Base-by-base conservation (phyloP, 2,797 vertebrate genomes). In the Malurus splendens region DNA sequence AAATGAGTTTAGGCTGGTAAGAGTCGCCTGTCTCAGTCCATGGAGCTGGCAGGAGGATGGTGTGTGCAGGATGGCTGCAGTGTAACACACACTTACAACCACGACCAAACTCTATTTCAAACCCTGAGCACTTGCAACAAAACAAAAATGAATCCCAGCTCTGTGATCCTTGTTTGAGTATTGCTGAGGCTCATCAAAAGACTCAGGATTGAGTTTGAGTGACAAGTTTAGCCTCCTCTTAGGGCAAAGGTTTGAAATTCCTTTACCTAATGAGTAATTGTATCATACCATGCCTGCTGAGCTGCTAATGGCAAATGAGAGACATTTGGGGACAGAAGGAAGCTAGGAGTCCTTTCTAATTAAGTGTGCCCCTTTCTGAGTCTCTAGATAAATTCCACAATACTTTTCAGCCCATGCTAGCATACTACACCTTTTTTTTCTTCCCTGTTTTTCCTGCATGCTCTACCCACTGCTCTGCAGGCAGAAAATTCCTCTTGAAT, bases 211-310 rank as follows among this genome's bases (percentile, higher is more conserved):
- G 67, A 72, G 56, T 81, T 54, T 89, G 91, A 85, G 50, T 93
- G 93, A 77, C 94, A 82, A 65, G 86, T 80, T 93, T 86, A 86
- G 55, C 78, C 33, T 93, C 48, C 42, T 94, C 57, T 74, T 62
- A 93, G 86, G 78, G 78, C 87, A 90, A 93, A 91, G 85, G 89
- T 85, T 94, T 88, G 93, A 93, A 94, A 96, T 95, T 94, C 94
- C 83, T 95, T 94, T 87, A 91, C 88, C 74, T 92, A 90, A 92
- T 87, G 90, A 93, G 80, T 94, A 93, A 92, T 94, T 90, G 81
- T 94, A 88, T 93, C 93, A 92, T 82, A 84, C 54, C 71, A 60
- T 3, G 27, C 93, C 93, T 33, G 55, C 86, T 89, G 76, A 71
- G 93, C 68, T 70, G 60, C 71, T 92, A 68, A 91, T 62, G 82